These are phyloP conservation scores for Tridacna gigas DNA, from an alignment of 2,888 invertebrate species.

Conservation along the genomic window DNA sequence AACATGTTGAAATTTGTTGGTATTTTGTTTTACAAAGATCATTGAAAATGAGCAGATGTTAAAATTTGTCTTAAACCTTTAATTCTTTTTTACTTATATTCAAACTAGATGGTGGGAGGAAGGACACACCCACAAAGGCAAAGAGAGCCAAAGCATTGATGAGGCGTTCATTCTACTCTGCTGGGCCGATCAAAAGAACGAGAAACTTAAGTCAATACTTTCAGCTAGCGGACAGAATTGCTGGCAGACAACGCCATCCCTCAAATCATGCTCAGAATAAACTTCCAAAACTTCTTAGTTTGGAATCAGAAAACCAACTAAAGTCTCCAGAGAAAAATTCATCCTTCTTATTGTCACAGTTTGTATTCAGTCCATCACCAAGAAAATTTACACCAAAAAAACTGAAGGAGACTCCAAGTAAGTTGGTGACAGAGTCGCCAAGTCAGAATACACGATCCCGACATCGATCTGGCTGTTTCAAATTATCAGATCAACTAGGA, in stretches of 20 bases:
- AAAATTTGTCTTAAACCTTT: no score
- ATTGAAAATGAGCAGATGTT: no score
- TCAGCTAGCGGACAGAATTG: slow-evolving; percentile 73
- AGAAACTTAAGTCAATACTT: slow-evolving; percentile 74
- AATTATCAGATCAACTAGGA: slow-evolving; percentile 11
- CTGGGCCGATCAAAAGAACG: slow-evolving; percentile 70
- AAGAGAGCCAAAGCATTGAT: slow-evolving; percentile 72
- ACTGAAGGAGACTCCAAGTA: slow-evolving; percentile 49
- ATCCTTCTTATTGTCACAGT: slow-evolving; percentile 74
- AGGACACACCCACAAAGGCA: slow-evolving; percentile 68
- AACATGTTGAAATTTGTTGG: no score
- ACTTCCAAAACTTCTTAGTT: slow-evolving; percentile 55
- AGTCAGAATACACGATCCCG: slow-evolving; percentile 62
- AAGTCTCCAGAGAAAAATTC: slow-evolving; percentile 71
- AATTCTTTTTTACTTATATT: slow-evolving; percentile 4
- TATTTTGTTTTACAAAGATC: no score
- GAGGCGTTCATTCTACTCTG: slow-evolving; percentile 77
- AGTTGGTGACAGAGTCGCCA: slow-evolving; percentile 63
- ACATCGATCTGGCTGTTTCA: slow-evolving; percentile 34
- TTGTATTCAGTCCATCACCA: slow-evolving; percentile 74
- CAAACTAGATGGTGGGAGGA: slow-evolving; percentile 12
- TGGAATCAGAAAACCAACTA: slow-evolving; percentile 50
- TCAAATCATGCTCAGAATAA: slow-evolving; percentile 38
- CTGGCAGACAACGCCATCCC: slow-evolving; percentile 59
- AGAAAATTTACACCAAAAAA: slow-evolving; percentile 60